Evolutionary conservation across 2,888 invertebrate genomes (phyloP).

Genomic region (Tyria jacobaeae): DNA sequence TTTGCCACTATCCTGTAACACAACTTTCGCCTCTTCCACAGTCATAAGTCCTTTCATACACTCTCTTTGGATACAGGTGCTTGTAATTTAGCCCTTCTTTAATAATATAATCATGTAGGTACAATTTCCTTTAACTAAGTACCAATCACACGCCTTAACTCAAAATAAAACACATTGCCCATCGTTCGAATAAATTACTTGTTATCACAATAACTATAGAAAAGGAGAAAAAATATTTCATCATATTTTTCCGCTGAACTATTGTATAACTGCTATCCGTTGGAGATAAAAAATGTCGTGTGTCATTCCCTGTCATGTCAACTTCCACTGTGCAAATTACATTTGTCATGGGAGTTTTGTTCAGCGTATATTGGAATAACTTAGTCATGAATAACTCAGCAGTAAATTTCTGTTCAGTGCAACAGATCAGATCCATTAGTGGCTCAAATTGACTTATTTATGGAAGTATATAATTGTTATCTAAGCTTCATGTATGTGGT

Average conservation of each 20-base stretch:
- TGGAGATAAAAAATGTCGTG: slow-evolving; percentile 24
- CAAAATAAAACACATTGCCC: not conserved
- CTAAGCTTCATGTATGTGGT: not conserved
- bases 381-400: slow-evolving; percentile 22
- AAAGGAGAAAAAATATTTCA: slow-evolving; percentile 24
- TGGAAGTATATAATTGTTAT: not conserved
- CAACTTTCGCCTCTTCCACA: no score
- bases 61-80: no score
- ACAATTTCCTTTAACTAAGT: no score
- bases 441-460: not conserved
- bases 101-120: no score
- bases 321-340: slow-evolving; percentile 37
- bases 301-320: slow-evolving; percentile 41
- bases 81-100: no score
- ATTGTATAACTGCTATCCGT: slow-evolving; percentile 6
- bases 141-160: not conserved
- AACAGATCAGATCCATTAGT: not conserved
- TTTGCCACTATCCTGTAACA: no score
- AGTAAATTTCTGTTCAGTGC: not conserved
- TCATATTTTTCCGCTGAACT: slow-evolving; percentile 21
- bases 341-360: slow-evolving; percentile 38
- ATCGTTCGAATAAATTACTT: not conserved
- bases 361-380: slow-evolving; percentile 32
- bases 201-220: not conserved
- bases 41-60: no score